These are phyloP conservation scores for Steromphala cineraria DNA, from an alignment of 2,888 invertebrate genomes.

Conservation along the genomic window DNA sequence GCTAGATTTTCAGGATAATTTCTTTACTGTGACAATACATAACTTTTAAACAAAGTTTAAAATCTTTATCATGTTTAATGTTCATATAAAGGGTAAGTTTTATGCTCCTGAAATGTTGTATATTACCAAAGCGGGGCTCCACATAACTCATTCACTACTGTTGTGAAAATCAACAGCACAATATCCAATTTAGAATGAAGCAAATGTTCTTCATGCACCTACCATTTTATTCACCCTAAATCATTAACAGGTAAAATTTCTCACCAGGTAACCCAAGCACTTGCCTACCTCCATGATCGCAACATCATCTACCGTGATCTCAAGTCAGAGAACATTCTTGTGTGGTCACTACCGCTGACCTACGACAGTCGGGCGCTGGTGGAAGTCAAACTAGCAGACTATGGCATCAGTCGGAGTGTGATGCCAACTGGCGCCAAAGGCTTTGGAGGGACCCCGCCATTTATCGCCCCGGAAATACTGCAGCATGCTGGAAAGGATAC, in stretches of 20 bases:
- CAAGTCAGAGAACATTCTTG: conserved; percentile 97
- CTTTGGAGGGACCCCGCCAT: conserved; percentile 96
- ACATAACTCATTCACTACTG: too few species aligned
- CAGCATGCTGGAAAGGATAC: conserved; percentile 98
- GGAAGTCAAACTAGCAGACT: conserved; percentile 94
- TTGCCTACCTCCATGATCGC: conserved; percentile 95
- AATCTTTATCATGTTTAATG: too few species aligned
- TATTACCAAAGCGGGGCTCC: too few species aligned
- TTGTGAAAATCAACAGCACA: not conserved
- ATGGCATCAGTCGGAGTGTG: conserved; percentile 84
- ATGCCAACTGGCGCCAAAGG: conserved; percentile 90
- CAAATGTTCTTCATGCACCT: not conserved
- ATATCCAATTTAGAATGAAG: not conserved
- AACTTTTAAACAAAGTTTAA: too few species aligned
- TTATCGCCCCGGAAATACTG: conserved; percentile 99
- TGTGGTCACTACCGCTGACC: conserved; percentile 95
- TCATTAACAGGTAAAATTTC: not conserved
- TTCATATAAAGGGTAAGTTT: too few species aligned
- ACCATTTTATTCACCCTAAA: not conserved
- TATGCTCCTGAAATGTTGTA: too few species aligned
- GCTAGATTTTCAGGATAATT: too few species aligned
- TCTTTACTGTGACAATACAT: too few species aligned
- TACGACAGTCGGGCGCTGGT: conserved; percentile 75
- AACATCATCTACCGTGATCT: conserved; percentile 93
- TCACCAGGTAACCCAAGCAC: conserved; percentile 87